These are phyloP conservation scores for Drosophila saltans DNA, from an alignment of 1,140 invertebrate genomes.

Conservation along the genomic window DNA sequence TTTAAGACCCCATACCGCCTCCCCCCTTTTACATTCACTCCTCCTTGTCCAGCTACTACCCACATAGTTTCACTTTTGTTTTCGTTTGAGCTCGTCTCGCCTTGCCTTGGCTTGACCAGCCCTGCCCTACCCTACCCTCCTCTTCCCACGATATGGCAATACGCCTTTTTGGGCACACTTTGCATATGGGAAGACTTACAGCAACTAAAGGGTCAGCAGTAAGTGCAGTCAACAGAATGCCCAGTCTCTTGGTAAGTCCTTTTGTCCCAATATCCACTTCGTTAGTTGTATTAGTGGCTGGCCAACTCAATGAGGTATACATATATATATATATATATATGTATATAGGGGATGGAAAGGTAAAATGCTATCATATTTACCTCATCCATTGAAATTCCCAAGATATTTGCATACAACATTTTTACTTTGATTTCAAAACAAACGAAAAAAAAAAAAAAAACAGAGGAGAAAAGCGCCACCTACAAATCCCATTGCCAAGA, in stretches of 20 bases:
- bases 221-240: background rate
- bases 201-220: constrained; percentile 25
- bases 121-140: background rate
- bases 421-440: constrained; percentile 1
- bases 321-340: too few species aligned
- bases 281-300: constrained; percentile 70
- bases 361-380: constrained; percentile 4
- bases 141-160: background rate
- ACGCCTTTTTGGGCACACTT: constrained; percentile 42
- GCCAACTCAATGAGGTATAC: constrained; percentile 9
- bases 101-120: background rate
- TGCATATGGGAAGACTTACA: constrained; percentile 50
- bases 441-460: too few species aligned
- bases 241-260: constrained; percentile 2
- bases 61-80: constrained; percentile 79
- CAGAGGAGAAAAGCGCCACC: too few species aligned
- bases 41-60: constrained; percentile 14
- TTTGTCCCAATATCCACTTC: constrained; percentile 68
- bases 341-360: background rate
- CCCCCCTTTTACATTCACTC: background rate
- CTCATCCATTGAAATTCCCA: background rate
- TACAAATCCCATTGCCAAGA: too few species aligned
- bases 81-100: constrained; percentile 56
- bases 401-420: background rate
- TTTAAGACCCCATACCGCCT: constrained; percentile 40